Percentiles rank a stretch among this genome's conserved stretches.
phyloP scores from a whole-genome alignment of 1,140 invertebrate species.

The Papilio dardanus region DNA sequence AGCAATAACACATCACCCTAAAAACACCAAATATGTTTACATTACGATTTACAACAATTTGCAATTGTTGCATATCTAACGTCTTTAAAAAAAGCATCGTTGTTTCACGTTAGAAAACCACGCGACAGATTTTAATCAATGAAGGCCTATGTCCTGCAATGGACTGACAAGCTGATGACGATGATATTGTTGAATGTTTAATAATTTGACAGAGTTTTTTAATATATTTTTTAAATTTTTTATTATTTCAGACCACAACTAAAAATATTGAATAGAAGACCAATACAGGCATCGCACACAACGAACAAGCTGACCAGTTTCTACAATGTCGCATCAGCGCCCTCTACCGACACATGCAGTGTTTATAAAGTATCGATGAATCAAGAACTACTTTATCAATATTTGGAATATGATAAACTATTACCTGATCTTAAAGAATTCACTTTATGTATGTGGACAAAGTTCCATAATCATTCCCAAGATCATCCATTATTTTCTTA shows the following conservation, averaged over 20 bases:
- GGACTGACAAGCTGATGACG: neutral
- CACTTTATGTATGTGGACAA: constrained; percentile 91
- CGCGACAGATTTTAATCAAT: neutral
- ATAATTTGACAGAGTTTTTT: neutral
- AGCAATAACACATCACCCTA: neutral
- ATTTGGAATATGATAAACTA: constrained; percentile 86
- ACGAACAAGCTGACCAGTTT: constrained; percentile 53
- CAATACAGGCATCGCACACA: constrained; percentile 45
- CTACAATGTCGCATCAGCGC: constrained; percentile 46
- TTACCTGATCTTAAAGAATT: constrained; percentile 91
- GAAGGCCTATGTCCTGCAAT: neutral
- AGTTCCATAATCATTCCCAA: constrained; percentile 90
- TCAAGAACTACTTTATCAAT: constrained; percentile 87
- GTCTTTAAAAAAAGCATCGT: neutral
- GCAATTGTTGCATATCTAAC: neutral
- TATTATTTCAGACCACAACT: constrained; percentile 54
- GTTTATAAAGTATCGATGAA: constrained; percentile 86
- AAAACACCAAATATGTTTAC: neutral
- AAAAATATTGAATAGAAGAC: constrained; percentile 68
- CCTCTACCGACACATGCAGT: constrained; percentile 82
- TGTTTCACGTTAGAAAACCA: neutral
- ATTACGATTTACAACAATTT: too few species aligned
- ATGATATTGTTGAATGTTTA: neutral
- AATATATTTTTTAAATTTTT: constrained; percentile 3
- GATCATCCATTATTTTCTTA: constrained; percentile 93